Conservation (phyloP, 1,140 invertebrate genomes). For the Anoplolepis gracilipes region DNA sequence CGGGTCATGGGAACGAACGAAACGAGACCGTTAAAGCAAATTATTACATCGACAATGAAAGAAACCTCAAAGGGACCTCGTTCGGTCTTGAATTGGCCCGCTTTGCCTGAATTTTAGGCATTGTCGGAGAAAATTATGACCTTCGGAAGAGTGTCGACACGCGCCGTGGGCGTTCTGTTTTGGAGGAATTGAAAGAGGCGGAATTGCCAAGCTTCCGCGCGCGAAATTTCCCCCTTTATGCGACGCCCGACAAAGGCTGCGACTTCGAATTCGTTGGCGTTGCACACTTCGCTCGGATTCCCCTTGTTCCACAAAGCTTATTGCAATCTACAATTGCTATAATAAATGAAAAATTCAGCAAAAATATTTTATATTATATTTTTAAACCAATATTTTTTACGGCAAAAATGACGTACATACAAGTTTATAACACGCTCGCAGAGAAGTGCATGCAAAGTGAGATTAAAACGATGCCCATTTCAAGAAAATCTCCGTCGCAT, state of each 20-base stretch:
- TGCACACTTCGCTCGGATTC: constrained; percentile 24
- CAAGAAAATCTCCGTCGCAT: constrained; percentile 17
- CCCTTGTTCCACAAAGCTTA: background rate
- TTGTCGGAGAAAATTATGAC: constrained; percentile 51
- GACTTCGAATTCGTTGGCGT: constrained; percentile 44
- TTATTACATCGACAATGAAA: constrained; percentile 41
- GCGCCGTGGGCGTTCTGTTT: constrained; percentile 62
- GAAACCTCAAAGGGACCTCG: constrained; percentile 49
- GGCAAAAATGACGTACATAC: background rate
- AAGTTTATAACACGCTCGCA: background rate
- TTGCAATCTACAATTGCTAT: too few species aligned
- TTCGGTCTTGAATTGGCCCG: constrained; percentile 57
- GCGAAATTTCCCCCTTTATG: constrained; percentile 42
- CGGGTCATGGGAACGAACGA: constrained; percentile 32
- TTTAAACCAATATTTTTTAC: background rate
- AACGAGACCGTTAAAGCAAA: constrained; percentile 25
- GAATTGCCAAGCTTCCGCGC: constrained; percentile 44
- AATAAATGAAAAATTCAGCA: too few species aligned
- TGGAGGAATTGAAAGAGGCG: constrained; percentile 51
- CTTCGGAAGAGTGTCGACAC: constrained; percentile 46
- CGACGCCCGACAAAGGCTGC: constrained; percentile 43
- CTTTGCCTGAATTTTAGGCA: constrained; percentile 44
- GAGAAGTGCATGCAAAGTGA: background rate
- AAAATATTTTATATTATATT: too few species aligned
- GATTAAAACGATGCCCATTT: constrained; percentile 35